Evolutionary conservation across 2,888 invertebrate genomes (phyloP), one percentile per base, ranked within the genome.

Genomic region (Drosophila lutescens): DNA sequence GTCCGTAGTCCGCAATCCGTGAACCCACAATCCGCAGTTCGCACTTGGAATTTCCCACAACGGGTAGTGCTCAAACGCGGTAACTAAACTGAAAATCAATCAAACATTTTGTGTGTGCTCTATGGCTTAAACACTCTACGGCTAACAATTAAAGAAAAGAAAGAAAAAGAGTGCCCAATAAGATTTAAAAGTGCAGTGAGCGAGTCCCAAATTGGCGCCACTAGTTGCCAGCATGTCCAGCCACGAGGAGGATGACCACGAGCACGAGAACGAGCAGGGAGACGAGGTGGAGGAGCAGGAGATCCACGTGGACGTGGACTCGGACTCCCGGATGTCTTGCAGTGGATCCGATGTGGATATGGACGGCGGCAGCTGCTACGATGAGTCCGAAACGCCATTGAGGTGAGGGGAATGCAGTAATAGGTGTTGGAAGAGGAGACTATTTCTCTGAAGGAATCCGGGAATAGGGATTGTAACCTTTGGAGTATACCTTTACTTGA

Each of bases 231-330:
- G 74, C 77, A 92, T 92, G 92, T 92, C 92, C 70, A 91, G 91
- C 51, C 92, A 87, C 84, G 90, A 90, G 83, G 90, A 90, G 78
- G 90, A 90, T 77, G 90, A 89, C 55, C 91, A 90, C 69, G 91
- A 90, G 61, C 82, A 85, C 26, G 86, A 85, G 51, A 71, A 74
- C 51, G 81, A 86, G 66, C 73, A 81, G 23, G 83, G 86, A 81
- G 92, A 89, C 82, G 92, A 89, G 80, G 92, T 89, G 77, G 91
- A 85, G 78, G 93, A 91, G 78, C 92, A 89, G 83, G 92, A 91
- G 87, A 92, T 91, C 79, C 92, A 91, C 78, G 93, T 90, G 75
- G 93, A 90, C 87, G 93, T 91, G 67, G 93, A 88, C 82, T 91
- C 88, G 77, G 92, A 91, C 90, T 92, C 92, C 26, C 79, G 92